Percentiles rank a stretch among this genome's conserved stretches.
Conservation (phyloP, 2,888 invertebrate genomes). For the Copidosoma aretas region DNA sequence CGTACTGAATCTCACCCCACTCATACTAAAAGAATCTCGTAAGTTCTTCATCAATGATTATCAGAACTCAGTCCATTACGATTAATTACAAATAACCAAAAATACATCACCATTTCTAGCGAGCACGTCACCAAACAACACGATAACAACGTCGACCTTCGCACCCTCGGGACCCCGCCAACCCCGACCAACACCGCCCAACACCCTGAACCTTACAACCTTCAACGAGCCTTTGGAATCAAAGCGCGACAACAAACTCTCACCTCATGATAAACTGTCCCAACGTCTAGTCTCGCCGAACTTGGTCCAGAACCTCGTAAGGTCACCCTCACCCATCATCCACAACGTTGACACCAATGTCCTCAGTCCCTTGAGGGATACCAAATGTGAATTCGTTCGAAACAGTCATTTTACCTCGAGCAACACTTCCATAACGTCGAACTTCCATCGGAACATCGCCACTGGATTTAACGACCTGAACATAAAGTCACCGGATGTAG, state of each 20-base stretch:
- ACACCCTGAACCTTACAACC: slow-evolving; percentile 76
- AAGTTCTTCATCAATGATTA: slow-evolving; percentile 35
- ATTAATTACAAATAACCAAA: neutral
- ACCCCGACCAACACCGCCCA: slow-evolving; percentile 81
- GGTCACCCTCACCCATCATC: slow-evolving; percentile 58
- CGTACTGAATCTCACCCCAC: slow-evolving; percentile 78
- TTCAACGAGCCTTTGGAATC: slow-evolving; percentile 58
- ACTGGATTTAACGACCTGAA: slow-evolving; percentile 52
- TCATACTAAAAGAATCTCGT: slow-evolving; percentile 58
- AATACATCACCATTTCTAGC: slow-evolving; percentile 41
- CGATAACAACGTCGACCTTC: slow-evolving; percentile 65
- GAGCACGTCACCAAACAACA: slow-evolving; percentile 59
- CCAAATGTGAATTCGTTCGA: slow-evolving; percentile 45
- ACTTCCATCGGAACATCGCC: slow-evolving; percentile 56
- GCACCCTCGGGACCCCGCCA: slow-evolving; percentile 66
- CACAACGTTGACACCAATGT: slow-evolving; percentile 60
- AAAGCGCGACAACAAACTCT: slow-evolving; percentile 41
- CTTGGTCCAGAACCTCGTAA: slow-evolving; percentile 55
- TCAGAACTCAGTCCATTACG: slow-evolving; percentile 2
- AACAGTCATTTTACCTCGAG: slow-evolving; percentile 53
- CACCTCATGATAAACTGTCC: slow-evolving; percentile 56
- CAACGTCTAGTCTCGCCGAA: slow-evolving; percentile 59
- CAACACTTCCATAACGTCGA: slow-evolving; percentile 50
- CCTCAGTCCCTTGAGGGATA: slow-evolving; percentile 51
- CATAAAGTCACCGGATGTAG: slow-evolving; percentile 47